Evolutionary conservation across 2,888 invertebrate species (phyloP).

Genomic region (Pseudococcus jackbeardsleyi): DNA sequence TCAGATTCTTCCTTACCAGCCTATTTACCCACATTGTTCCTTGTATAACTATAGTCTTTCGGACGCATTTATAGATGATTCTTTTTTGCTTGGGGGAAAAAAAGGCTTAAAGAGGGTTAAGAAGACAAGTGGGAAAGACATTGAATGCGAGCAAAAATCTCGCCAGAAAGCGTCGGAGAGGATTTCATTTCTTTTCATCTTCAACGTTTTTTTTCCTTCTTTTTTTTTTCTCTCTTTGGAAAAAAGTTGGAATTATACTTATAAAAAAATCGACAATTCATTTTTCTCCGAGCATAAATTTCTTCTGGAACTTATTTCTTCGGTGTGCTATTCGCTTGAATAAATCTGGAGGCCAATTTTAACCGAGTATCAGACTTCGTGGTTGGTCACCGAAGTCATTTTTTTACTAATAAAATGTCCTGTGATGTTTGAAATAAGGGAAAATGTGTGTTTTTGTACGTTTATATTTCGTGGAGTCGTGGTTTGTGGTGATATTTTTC

Average conservation of each 20-base stretch:
- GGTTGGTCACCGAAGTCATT: too few relatives aligned
- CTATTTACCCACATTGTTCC: conserved; percentile 59
- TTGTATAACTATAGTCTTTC: conserved; percentile 22
- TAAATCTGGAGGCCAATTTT: not conserved
- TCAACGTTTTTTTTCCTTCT: not conserved
- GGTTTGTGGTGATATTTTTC: too few relatives aligned
- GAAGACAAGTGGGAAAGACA: conserved; percentile 62
- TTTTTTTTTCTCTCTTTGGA: not conserved
- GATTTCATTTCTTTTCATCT: conserved; percentile 47
- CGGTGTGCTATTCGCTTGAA: not conserved
- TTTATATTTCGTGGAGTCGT: too few relatives aligned
- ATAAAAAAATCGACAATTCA: not conserved
- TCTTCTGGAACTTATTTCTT: not conserved
- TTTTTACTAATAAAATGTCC: too few relatives aligned
- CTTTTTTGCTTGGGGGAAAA: conserved; percentile 59
- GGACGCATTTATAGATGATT: conserved; percentile 36
- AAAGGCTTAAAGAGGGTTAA: conserved; percentile 57
- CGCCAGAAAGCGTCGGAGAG: conserved; percentile 43
- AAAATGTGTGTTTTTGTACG: too few relatives aligned
- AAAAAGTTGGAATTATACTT: not conserved
- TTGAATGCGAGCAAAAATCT: conserved; percentile 47
- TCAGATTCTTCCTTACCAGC: conserved; percentile 45
- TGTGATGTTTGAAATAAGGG: too few relatives aligned
- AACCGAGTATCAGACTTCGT: not conserved
- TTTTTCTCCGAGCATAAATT: not conserved